A percentile compares a stretch with the other conserved stretches of the same genome.
phyloP scores from a whole-genome alignment of 2,797 vertebrate species.

The Melanotaenia pygmaea region DNA sequence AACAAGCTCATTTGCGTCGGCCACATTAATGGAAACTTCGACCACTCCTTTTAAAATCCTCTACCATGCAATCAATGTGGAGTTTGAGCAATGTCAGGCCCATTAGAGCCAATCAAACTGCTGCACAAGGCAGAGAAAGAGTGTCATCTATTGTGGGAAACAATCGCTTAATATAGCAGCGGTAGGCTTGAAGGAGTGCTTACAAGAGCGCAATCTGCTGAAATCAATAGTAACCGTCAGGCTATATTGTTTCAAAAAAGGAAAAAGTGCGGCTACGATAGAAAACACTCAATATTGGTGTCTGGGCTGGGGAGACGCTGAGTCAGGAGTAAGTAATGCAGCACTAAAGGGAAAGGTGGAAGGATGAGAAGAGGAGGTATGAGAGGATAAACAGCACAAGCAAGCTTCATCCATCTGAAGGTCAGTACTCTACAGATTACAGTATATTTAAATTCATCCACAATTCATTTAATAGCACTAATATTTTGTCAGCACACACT shows the following conservation, averaged over 20 bases:
- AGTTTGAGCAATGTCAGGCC: constrained; percentile 88
- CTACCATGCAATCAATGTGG: constrained; percentile 87
- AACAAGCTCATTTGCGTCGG: constrained; percentile 62
- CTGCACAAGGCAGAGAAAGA: constrained; percentile 81
- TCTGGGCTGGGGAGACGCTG: constrained; percentile 78
- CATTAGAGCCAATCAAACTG: constrained; percentile 88
- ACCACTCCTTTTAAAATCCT: constrained; percentile 79
- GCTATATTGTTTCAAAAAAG: constrained; percentile 84
- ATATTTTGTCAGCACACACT: neutral
- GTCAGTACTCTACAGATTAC: constrained; percentile 52
- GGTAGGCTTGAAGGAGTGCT: constrained; percentile 85
- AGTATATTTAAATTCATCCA: neutral
- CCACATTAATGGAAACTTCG: constrained; percentile 72
- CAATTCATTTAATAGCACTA: neutral
- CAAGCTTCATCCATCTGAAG: constrained; percentile 53
- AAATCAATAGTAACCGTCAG: constrained; percentile 89
- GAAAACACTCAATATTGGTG: constrained; percentile 77
- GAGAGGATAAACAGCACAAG: constrained; percentile 30
- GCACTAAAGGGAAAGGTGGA: constrained; percentile 54
- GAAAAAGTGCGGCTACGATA: constrained; percentile 81
- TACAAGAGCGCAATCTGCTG: constrained; percentile 83
- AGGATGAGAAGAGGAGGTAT: constrained; percentile 41
- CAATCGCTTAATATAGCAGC: constrained; percentile 91
- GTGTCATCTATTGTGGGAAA: constrained; percentile 91
- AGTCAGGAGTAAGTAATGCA: constrained; percentile 79